phyloP scores from a whole-genome alignment of 2,113 vertebrate species.

The Chlorodrepanis virens region DNA sequence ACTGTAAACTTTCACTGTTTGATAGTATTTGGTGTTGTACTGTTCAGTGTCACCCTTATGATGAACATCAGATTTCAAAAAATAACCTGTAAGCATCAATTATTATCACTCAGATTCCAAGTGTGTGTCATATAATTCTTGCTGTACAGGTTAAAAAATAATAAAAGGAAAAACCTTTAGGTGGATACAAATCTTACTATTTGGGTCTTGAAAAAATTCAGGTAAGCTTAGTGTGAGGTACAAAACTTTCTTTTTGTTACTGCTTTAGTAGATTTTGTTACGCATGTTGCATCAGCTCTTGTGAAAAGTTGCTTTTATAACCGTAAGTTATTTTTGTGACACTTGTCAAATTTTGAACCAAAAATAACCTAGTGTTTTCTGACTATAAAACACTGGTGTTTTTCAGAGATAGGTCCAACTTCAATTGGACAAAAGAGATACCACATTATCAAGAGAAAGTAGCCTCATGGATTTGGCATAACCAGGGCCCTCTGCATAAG shows the following conservation, averaged over 20 bases:
- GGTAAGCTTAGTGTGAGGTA: neutral
- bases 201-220: neutral
- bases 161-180: neutral
- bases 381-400: neutral
- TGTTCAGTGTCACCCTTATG: neutral
- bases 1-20: neutral
- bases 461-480: neutral
- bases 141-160: slow-evolving; percentile 10
- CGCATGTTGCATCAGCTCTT: neutral
- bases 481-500: neutral
- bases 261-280: slow-evolving; percentile 2
- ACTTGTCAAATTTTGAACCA: neutral
- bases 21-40: neutral
- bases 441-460: neutral
- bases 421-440: neutral
- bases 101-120: neutral
- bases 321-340: neutral
- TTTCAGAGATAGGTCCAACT: neutral
- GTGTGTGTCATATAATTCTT: neutral
- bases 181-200: neutral
- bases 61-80: neutral
- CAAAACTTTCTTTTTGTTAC: neutral
- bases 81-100: neutral
- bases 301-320: neutral
- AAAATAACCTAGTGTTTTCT: slow-evolving; percentile 6